Conservation (phyloP, 1,140 invertebrate genomes). For the Drosophila fuyamai region DNA sequence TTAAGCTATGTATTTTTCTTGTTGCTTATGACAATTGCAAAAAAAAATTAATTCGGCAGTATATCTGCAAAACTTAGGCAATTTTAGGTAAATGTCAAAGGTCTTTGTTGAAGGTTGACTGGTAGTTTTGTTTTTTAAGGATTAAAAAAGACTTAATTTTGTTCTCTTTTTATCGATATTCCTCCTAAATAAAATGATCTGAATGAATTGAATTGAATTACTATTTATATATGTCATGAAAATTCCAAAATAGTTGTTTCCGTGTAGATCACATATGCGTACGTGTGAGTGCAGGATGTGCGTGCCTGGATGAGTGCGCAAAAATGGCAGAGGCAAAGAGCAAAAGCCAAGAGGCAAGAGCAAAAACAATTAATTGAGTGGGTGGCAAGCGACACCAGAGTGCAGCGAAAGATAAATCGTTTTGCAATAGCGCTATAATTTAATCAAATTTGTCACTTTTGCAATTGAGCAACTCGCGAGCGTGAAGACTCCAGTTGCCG, state of each 20-base stretch:
- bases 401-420: conserved; percentile 79
- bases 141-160: too few relatives aligned
- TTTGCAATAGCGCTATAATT: conserved; percentile 82
- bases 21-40: too few relatives aligned
- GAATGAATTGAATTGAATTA: too few relatives aligned
- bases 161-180: too few relatives aligned
- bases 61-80: too few relatives aligned
- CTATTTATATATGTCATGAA: too few relatives aligned
- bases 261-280: conserved; percentile 19
- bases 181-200: too few relatives aligned
- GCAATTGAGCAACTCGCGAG: conserved; percentile 70
- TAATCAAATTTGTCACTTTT: conserved; percentile 83
- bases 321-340: conserved; percentile 48
- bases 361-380: conserved; percentile 81
- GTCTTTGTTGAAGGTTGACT: too few relatives aligned
- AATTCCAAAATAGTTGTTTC: background rate
- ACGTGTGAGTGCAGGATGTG: conserved; percentile 20
- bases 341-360: conserved; percentile 49
- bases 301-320: conserved; percentile 48
- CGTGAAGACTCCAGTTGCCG: conserved; percentile 1
- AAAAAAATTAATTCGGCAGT: too few relatives aligned
- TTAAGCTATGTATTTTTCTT: too few relatives aligned
- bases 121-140: too few relatives aligned
- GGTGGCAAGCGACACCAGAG: conserved; percentile 45
- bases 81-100: too few relatives aligned